phyloP scores from a whole-genome alignment of 2,888 invertebrate genomes.

The Theodoxus fluviatilis region DNA sequence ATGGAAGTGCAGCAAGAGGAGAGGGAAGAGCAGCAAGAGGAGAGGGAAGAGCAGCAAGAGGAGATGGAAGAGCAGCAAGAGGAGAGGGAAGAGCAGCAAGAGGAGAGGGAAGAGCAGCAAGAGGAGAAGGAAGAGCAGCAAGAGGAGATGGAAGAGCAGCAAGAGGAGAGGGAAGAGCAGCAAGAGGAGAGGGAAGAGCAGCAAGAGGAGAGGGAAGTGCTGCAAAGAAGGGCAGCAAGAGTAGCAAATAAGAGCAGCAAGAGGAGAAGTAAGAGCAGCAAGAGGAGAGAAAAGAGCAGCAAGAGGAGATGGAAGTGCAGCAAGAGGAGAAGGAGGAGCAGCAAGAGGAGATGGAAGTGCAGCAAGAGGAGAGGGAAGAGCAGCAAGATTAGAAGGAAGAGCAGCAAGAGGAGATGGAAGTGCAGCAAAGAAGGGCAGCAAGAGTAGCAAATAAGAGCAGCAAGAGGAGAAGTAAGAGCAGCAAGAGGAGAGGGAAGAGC shows the following conservation, averaged over 20 bases:
- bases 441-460: not conserved
- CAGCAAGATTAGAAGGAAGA: not conserved
- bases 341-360: not conserved
- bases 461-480: not conserved
- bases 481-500: not conserved
- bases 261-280: not conserved
- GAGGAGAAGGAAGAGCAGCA: not conserved
- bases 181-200: conserved; percentile 16
- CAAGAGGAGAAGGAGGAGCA: not conserved
- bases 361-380: not conserved
- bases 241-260: not conserved
- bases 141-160: not conserved
- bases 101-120: conserved; percentile 21
- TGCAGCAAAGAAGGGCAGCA: not conserved
- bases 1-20: not conserved
- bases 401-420: conserved; percentile 7
- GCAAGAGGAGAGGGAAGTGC: conserved; percentile 23
- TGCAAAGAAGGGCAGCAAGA: not conserved
- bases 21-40: not conserved
- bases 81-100: not conserved
- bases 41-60: not conserved
- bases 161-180: not conserved
- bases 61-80: conserved; percentile 8
- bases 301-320: not conserved
- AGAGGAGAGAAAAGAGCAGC: not conserved